phyloP scores from a whole-genome alignment of 1,140 invertebrate species.

The Drosophila subobscura region DNA sequence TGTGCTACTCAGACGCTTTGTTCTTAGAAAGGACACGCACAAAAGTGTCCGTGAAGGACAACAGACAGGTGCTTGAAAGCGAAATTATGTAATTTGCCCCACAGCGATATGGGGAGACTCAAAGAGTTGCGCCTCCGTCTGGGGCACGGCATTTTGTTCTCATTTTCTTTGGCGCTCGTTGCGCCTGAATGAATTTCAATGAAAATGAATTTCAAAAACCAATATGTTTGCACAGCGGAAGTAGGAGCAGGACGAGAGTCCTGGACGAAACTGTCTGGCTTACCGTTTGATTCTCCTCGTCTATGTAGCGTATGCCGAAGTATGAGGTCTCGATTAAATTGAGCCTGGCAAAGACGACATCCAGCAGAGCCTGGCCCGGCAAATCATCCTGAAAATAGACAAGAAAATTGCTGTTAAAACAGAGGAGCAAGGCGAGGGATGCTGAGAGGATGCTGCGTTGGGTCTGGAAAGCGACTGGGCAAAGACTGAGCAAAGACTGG shows the following conservation, averaged over 20 bases:
- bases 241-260: background rate
- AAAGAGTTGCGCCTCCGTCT: constrained; percentile 49
- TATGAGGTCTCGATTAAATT: constrained; percentile 96
- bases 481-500: constrained; percentile 56
- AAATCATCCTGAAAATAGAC: constrained; percentile 90
- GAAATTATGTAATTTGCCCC: constrained; percentile 68
- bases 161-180: constrained; percentile 54
- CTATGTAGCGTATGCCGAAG: constrained; percentile 95
- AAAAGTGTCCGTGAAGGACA: constrained; percentile 59
- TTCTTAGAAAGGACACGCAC: constrained; percentile 15
- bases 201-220: constrained; percentile 83
- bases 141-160: constrained; percentile 47
- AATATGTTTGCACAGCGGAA: constrained; percentile 62
- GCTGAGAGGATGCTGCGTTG: background rate
- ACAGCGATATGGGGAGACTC: constrained; percentile 43
- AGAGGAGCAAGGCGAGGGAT: constrained; percentile 7
- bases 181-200: constrained; percentile 77
- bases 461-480: constrained; percentile 33
- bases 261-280: constrained; percentile 69
- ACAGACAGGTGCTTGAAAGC: constrained; percentile 52
- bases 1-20: constrained; percentile 6
- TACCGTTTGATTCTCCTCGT: constrained; percentile 94
- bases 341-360: constrained; percentile 94
- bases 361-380: constrained; percentile 92
- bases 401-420: constrained; percentile 81